phyloP scores from a whole-genome alignment of 2,113 vertebrate species.

The Centropristis striata region DNA sequence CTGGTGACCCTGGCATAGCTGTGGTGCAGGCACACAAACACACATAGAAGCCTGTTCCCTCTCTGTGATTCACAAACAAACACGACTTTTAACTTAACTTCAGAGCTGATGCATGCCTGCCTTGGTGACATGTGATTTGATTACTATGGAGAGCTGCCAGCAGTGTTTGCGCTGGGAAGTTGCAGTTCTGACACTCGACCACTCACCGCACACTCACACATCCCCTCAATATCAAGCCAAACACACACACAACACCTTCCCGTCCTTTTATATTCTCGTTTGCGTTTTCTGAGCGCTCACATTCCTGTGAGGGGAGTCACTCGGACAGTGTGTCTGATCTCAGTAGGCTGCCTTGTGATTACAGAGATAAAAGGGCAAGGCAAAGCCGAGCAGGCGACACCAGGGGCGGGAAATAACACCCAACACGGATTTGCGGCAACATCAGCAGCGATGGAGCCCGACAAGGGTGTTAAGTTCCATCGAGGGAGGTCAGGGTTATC shows the following conservation, averaged over 20 bases:
- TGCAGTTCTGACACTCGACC: slow-evolving; percentile 45
- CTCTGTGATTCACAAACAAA: background rate
- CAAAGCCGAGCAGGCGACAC: slow-evolving; percentile 46
- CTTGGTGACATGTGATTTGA: slow-evolving; percentile 72
- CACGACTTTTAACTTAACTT: slow-evolving; percentile 66
- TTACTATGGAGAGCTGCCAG: slow-evolving; percentile 75
- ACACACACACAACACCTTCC: slow-evolving; percentile 51
- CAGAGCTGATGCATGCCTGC: slow-evolving; percentile 40
- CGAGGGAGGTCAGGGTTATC: slow-evolving; percentile 66
- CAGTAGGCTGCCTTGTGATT: slow-evolving; percentile 56
- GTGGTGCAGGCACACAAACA: slow-evolving; percentile 34
- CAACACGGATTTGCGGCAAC: slow-evolving; percentile 42
- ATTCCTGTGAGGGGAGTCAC: slow-evolving; percentile 62
- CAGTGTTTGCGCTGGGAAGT: slow-evolving; percentile 64
- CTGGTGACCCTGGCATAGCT: slow-evolving; percentile 55
- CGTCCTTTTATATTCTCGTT: slow-evolving; percentile 38
- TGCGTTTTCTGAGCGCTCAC: slow-evolving; percentile 11
- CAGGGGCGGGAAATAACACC: slow-evolving; percentile 56
- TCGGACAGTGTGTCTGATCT: slow-evolving; percentile 67
- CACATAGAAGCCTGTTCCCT: slow-evolving; percentile 2
- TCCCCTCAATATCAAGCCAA: background rate
- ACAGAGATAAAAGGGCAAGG: slow-evolving; percentile 66
- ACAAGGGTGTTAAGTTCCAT: slow-evolving; percentile 73
- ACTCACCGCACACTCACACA: slow-evolving; percentile 14
- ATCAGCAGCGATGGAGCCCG: slow-evolving; percentile 60